Evolutionary conservation across 37 sponge, comb jelly and placozoan genomes (phyloP).

Genomic region (Agelas oroides): DNA sequence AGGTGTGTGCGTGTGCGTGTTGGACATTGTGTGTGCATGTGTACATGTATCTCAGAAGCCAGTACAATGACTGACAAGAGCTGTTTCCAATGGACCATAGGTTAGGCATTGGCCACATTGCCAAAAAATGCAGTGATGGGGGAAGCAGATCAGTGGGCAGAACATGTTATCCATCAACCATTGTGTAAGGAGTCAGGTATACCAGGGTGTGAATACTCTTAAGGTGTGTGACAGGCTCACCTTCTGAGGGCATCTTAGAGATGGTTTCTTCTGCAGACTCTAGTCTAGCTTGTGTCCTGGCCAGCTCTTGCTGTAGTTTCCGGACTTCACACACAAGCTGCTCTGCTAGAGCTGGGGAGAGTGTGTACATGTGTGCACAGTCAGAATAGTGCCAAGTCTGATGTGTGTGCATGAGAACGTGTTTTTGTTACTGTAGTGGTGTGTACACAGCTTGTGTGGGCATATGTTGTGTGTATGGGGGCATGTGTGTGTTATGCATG

Average conservation of each 20-base stretch:
- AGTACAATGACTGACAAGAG: too few species aligned
- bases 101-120: too few species aligned
- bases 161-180: not conserved
- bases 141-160: not conserved
- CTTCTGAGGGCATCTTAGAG: conserved; percentile 65
- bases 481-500: not conserved
- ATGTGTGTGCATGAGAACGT: too few species aligned
- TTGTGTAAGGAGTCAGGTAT: not conserved
- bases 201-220: not conserved
- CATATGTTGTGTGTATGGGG: not conserved
- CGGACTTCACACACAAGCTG: conserved; percentile 57
- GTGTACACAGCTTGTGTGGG: not conserved
- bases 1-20: not conserved
- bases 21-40: too few species aligned
- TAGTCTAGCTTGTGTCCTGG: conserved; percentile 32
- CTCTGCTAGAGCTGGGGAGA: conserved; percentile 38
- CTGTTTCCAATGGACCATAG: too few species aligned
- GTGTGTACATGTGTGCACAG: not conserved
- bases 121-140: not conserved
- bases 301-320: conserved; percentile 59
- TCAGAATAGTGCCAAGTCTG: not conserved
- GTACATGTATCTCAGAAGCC: too few species aligned
- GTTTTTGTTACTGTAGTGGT: not conserved
- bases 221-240: conserved; percentile 24
- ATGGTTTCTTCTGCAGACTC: conserved; percentile 40